These are phyloP conservation scores for mouse (Mus musculus) DNA, from an alignment of 2,113 vertebrate species.

Conservation along the genomic window DNA sequence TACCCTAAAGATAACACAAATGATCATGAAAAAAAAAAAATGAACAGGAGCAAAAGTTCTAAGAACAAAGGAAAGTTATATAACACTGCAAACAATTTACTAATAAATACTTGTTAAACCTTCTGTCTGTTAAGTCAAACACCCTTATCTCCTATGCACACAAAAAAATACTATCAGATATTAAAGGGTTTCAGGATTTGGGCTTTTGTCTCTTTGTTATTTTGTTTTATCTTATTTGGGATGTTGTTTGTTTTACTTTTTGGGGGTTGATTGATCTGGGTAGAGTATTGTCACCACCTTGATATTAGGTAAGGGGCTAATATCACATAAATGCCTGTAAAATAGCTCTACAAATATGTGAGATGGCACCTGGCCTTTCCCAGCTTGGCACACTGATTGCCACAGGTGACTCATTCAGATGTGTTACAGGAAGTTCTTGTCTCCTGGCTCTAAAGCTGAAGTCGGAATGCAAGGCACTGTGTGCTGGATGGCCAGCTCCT, in stretches of 20 bases:
- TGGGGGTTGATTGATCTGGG: neutral
- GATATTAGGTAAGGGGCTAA: conserved; percentile 35
- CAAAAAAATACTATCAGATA: neutral
- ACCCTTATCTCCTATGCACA: neutral
- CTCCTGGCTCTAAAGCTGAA: neutral
- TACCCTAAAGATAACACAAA: conserved; percentile 6
- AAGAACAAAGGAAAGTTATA: conserved; percentile 34
- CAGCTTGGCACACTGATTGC: conserved; percentile 77
- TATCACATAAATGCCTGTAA: conserved; percentile 37
- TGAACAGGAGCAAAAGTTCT: conserved; percentile 58
- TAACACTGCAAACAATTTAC: neutral
- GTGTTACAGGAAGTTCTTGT: neutral
- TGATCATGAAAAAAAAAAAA: neutral
- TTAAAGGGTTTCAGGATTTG: neutral
- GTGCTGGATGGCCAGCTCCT: neutral
- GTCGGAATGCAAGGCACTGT: neutral
- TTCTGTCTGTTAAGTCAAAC: neutral
- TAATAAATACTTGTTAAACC: neutral
- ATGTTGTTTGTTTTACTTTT: neutral
- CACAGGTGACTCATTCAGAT: conserved; percentile 55
- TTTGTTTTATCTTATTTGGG: neutral
- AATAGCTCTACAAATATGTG: conserved; percentile 68
- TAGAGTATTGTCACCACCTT: neutral
- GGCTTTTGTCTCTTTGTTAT: neutral
- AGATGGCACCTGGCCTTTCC: conserved; percentile 78